Conservation (phyloP, 2,113 vertebrate genomes). For the Callospermophilus lateralis region DNA sequence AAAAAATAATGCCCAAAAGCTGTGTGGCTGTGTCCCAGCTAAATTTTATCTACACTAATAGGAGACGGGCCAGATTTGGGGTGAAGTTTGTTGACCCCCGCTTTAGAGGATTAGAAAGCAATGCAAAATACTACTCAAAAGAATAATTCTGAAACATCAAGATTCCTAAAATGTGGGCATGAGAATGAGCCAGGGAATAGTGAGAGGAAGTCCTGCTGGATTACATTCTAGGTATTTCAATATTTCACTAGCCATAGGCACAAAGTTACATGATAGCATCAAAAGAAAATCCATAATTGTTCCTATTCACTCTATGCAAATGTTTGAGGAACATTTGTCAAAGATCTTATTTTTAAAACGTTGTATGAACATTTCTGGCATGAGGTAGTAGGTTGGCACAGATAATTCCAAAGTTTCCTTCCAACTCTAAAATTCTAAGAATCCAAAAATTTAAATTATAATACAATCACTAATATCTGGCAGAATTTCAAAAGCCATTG, state of each 20-base stretch:
- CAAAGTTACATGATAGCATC: neutral
- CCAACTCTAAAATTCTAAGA: slow-evolving; percentile 52
- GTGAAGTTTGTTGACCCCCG: neutral
- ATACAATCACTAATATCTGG: slow-evolving; percentile 60
- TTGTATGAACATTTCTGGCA: slow-evolving; percentile 39
- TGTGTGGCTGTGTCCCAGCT: too few relatives aligned
- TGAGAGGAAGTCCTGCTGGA: neutral
- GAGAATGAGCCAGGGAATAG: neutral
- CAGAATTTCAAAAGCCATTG: slow-evolving; percentile 52
- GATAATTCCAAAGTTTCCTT: slow-evolving; percentile 32
- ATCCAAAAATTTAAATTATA: slow-evolving; percentile 69
- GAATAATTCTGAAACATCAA: neutral
- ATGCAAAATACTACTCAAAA: neutral
- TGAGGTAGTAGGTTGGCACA: slow-evolving; percentile 29
- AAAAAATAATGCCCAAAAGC: neutral
- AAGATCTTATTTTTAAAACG: slow-evolving; percentile 46
- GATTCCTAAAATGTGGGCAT: neutral
- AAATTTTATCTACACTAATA: neutral
- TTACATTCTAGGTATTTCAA: neutral
- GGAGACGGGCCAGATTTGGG: too few relatives aligned
- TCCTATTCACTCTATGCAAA: neutral
- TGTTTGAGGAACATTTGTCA: slow-evolving; percentile 26
- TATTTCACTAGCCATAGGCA: neutral
- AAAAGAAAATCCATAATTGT: neutral
- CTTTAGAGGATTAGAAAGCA: neutral